These are phyloP conservation scores for Paedocypris micromegethes DNA, from an alignment of 2,797 vertebrate species.

Conservation along the genomic window DNA sequence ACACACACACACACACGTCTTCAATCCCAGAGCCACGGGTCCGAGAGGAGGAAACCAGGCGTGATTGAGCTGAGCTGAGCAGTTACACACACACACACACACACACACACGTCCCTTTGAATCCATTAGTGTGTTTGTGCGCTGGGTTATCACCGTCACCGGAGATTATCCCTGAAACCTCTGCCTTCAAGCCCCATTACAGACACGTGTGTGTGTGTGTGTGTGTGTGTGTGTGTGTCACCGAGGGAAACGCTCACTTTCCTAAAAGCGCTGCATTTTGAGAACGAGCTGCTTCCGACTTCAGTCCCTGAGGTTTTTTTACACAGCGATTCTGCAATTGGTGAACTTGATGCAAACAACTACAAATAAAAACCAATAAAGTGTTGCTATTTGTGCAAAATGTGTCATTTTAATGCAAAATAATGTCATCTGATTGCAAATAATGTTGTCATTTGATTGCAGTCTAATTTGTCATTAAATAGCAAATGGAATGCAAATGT, in stretches of 20 bases:
- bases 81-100: slow-evolving; percentile 53
- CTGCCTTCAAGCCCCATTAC: slow-evolving; percentile 29
- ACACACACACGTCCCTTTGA: slow-evolving; percentile 40
- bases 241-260: slow-evolving; percentile 10
- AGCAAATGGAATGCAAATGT: no score
- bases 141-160: slow-evolving; percentile 18
- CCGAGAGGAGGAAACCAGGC: slow-evolving; percentile 14
- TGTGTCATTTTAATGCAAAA: no score
- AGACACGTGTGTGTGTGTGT: not conserved
- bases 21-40: not conserved
- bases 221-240: slow-evolving; percentile 13
- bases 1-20: not conserved
- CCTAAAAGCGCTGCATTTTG: slow-evolving; percentile 38
- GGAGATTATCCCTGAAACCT: slow-evolving; percentile 30
- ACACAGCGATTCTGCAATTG: not conserved
- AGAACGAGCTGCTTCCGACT: not conserved
- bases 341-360: not conserved
- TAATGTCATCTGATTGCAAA: no score
- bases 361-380: no score
- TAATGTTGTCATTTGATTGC: no score
- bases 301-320: not conserved
- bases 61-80: slow-evolving; percentile 54
- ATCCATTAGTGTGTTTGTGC: slow-evolving; percentile 48
- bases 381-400: no score
- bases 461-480: no score